Percentiles rank a stretch among this genome's conserved stretches.
Conservation (phyloP, 1,140 invertebrate species). For the Sipha flava region DNA sequence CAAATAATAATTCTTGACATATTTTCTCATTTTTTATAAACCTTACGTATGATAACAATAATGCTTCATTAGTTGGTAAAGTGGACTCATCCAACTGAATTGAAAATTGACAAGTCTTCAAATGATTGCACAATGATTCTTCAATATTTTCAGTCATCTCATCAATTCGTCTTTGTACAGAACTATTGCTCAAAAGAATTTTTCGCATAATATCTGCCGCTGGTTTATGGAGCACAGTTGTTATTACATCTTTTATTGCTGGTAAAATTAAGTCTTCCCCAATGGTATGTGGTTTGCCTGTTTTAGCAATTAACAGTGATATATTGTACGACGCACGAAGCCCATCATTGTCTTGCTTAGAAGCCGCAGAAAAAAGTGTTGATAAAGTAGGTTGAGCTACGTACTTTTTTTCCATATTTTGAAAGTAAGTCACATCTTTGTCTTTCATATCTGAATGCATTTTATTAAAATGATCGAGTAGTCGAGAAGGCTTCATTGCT, state of each 20-base stretch:
- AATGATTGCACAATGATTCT: constrained; percentile 43
- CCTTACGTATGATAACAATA: constrained; percentile 41
- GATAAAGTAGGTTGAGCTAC: constrained; percentile 11
- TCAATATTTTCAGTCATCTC: background rate
- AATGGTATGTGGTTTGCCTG: constrained; percentile 43
- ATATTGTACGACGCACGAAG: constrained; percentile 15
- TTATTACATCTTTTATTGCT: constrained; percentile 39
- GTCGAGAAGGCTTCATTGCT: constrained; percentile 17
- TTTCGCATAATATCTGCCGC: constrained; percentile 38
- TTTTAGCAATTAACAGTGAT: constrained; percentile 38
- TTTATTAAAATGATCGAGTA: background rate
- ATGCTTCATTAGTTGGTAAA: constrained; percentile 44
- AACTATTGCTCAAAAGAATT: constrained; percentile 31
- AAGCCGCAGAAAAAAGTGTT: constrained; percentile 16
- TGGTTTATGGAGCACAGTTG: constrained; percentile 38
- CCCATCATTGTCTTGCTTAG: constrained; percentile 26
- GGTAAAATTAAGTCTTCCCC: constrained; percentile 43
- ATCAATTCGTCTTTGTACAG: background rate
- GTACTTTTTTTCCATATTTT: constrained; percentile 11
- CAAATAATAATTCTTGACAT: constrained; percentile 11
- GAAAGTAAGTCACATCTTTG: background rate
- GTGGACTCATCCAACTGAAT: constrained; percentile 44
- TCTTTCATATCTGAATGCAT: background rate
- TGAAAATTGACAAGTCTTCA: constrained; percentile 41
- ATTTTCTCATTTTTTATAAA: constrained; percentile 39